phyloP scores from a whole-genome alignment of 2,888 invertebrate species.

The Sipha maydis region DNA sequence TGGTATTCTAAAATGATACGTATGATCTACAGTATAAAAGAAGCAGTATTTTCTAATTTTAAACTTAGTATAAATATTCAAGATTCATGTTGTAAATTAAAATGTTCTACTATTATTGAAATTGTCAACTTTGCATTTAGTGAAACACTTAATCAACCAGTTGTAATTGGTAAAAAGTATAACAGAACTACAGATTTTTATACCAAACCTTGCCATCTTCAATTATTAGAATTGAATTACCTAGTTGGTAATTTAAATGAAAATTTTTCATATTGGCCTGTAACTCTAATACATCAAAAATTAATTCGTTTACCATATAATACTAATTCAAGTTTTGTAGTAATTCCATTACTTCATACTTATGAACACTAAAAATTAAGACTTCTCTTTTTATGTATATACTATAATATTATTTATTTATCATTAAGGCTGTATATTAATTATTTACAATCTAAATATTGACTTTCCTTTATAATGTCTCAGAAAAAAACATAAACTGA shows the following conservation, averaged over 20 bases:
- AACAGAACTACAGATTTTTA: neutral
- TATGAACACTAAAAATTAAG: neutral
- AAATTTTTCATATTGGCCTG: neutral
- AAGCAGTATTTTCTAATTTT: conserved; percentile 7
- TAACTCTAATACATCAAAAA: neutral
- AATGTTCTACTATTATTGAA: neutral
- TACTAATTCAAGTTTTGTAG: neutral
- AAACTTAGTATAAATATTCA: too few relatives aligned
- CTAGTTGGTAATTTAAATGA: neutral
- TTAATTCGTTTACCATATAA: neutral
- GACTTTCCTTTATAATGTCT: neutral
- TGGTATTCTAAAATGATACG: conserved; percentile 2
- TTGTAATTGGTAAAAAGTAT: neutral
- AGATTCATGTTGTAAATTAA: conserved; percentile 5
- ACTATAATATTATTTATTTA: neutral
- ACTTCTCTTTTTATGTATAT: neutral
- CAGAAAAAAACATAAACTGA: too few relatives aligned
- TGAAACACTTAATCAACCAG: neutral
- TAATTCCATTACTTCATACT: conserved; percentile 21
- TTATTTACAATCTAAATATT: neutral
- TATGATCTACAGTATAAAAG: neutral
- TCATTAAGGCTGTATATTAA: neutral
- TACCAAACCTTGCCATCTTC: neutral
- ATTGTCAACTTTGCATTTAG: neutral
- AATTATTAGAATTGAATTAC: neutral